Evolutionary conservation across 2,888 invertebrate species (phyloP).

Genomic region (Sminthurides aquaticus): DNA sequence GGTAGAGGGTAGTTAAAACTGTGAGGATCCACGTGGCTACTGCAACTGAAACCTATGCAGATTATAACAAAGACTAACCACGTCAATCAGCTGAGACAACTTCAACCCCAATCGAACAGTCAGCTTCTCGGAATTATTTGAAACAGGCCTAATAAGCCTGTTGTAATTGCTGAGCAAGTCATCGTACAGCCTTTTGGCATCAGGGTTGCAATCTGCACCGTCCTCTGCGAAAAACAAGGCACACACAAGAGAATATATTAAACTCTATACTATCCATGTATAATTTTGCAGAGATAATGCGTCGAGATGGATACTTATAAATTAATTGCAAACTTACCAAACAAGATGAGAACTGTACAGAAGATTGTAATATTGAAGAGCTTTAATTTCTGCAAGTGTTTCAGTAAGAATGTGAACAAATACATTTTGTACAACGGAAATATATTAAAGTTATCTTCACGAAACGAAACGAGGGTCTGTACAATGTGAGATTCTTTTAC

Average conservation of each 20-base stretch:
- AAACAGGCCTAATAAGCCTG: conserved; percentile 84
- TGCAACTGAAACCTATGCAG: too few species aligned
- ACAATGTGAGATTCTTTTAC: conserved; percentile 29
- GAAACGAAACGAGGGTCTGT: conserved; percentile 19
- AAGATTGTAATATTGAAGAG: neutral
- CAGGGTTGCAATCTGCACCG: conserved; percentile 72
- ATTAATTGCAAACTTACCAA: neutral
- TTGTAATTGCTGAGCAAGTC: conserved; percentile 94
- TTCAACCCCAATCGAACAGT: conserved; percentile 86
- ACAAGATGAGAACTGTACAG: neutral
- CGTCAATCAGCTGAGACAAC: conserved; percentile 78
- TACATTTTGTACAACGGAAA: neutral
- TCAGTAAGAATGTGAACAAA: neutral
- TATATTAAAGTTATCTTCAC: neutral
- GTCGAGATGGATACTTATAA: neutral
- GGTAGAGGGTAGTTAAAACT: too few species aligned
- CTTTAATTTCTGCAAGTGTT: neutral
- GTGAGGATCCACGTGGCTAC: too few species aligned
- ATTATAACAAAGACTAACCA: conserved; percentile 44
- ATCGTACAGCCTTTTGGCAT: conserved; percentile 90
- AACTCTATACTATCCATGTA: neutral
- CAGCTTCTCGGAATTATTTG: conserved; percentile 83
- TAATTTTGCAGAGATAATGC: neutral
- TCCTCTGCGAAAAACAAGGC: neutral
- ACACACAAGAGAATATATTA: neutral